phyloP scores from a whole-genome alignment of 2,113 vertebrate genomes.

The Xenopus laevis region DNA sequence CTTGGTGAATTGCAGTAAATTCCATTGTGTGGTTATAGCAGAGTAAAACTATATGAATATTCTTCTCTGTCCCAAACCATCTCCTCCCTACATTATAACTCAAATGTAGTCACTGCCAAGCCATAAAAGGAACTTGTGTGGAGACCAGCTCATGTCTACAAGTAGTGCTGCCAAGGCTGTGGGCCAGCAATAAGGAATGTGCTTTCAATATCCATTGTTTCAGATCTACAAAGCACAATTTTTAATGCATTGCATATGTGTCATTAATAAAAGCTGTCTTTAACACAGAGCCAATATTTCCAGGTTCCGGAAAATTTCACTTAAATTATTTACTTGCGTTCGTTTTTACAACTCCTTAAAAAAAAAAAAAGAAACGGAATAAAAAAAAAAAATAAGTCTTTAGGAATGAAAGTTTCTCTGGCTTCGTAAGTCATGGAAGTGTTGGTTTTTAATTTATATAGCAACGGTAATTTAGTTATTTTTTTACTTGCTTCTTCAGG shows the following conservation, averaged over 20 bases:
- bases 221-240: conserved; percentile 63
- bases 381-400: too few relatives aligned
- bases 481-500: conserved; percentile 43
- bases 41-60: conserved; percentile 12
- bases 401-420: conserved; percentile 22
- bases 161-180: conserved; percentile 51
- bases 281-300: conserved; percentile 63
- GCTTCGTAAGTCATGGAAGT: conserved; percentile 34
- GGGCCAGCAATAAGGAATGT: conserved; percentile 59
- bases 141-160: conserved; percentile 49
- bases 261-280: conserved; percentile 65
- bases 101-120: conserved; percentile 46
- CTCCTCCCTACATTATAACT: conserved; percentile 23
- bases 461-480: conserved; percentile 30
- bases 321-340: conserved; percentile 60
- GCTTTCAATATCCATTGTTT: conserved; percentile 71
- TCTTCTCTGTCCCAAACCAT: conserved; percentile 20
- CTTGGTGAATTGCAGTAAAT: not conserved
- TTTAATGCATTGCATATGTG: conserved; percentile 72
- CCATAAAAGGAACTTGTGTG: conserved; percentile 40
- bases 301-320: conserved; percentile 63
- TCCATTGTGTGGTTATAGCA: not conserved
- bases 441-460: conserved; percentile 52
- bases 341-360: conserved; percentile 44
- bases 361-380: too few relatives aligned